phyloP scores from a whole-genome alignment of 2,113 vertebrate genomes.

The Ginglymostoma cirratum region DNA sequence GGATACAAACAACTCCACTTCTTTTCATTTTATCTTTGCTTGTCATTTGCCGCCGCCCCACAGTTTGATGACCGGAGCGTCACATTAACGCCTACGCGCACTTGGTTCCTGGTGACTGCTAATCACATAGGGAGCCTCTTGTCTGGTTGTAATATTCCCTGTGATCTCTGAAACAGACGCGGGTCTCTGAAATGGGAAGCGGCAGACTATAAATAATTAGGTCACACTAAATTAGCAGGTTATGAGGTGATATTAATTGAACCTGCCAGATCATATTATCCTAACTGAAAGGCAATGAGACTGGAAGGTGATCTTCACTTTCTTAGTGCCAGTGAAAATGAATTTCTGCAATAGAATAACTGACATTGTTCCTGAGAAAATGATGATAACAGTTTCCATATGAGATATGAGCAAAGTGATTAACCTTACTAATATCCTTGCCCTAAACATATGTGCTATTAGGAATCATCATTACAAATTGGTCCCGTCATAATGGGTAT shows the following conservation, averaged over 20 bases:
- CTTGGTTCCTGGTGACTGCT: not conserved
- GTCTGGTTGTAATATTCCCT: not conserved
- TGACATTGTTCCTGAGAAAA: not conserved
- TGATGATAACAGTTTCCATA: slow-evolving; percentile 9
- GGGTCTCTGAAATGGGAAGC: not conserved
- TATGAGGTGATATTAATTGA: slow-evolving; percentile 27
- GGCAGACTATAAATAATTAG: slow-evolving; percentile 21
- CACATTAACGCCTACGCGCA: not conserved
- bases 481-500: not conserved
- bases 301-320: slow-evolving; percentile 17
- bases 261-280: slow-evolving; percentile 27
- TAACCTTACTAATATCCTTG: slow-evolving; percentile 29
- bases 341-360: slow-evolving; percentile 25
- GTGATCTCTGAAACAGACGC: not conserved
- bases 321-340: not conserved
- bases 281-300: slow-evolving; percentile 28
- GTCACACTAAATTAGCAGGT: slow-evolving; percentile 33
- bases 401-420: not conserved
- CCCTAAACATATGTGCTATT: slow-evolving; percentile 23
- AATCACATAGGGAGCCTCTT: not conserved
- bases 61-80: not conserved
- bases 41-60: not conserved
- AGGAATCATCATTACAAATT: not conserved
- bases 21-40: not conserved
- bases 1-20: not conserved